A percentile compares a stretch with the other conserved stretches of the same genome.
phyloP scores from a whole-genome alignment of 2,113 vertebrate genomes.

The Nannobrachium achirus region DNA sequence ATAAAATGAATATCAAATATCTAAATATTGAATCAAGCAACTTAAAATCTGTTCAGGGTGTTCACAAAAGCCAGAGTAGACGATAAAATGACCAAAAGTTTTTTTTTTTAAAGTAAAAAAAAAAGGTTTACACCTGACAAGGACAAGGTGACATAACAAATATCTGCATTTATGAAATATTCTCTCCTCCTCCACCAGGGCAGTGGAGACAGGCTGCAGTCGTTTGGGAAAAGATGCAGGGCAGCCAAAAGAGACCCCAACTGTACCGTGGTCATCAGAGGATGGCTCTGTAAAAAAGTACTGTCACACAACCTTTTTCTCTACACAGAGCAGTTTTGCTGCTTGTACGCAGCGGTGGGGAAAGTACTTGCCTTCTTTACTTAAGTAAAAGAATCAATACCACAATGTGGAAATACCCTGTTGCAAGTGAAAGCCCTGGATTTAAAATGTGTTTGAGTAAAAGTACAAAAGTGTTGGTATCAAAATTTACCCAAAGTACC shows the following conservation, averaged over 20 bases:
- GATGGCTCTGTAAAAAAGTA: conserved; percentile 94
- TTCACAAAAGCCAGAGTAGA: no score
- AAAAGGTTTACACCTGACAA: no score
- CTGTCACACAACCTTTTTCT: neutral
- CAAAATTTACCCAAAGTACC: no score
- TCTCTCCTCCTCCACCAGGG: conserved; percentile 46
- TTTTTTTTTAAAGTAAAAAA: no score
- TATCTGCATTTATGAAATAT: neutral
- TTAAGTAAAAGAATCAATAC: no score
- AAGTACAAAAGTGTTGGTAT: no score
- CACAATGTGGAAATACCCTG: neutral
- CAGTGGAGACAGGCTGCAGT: conserved; percentile 80
- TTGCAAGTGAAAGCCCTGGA: neutral
- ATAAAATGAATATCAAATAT: no score
- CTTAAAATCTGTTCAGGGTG: no score
- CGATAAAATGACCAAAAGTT: no score
- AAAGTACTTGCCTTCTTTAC: no score
- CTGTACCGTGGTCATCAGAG: conserved; percentile 86
- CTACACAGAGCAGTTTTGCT: neutral
- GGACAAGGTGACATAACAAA: neutral
- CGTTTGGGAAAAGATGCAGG: conserved; percentile 87
- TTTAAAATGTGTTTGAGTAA: neutral
- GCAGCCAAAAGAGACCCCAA: conserved; percentile 88
- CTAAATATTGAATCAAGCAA: no score
- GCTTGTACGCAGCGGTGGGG: neutral